Conservation (phyloP, 2,113 vertebrate species). For the Rhombomys opimus region DNA sequence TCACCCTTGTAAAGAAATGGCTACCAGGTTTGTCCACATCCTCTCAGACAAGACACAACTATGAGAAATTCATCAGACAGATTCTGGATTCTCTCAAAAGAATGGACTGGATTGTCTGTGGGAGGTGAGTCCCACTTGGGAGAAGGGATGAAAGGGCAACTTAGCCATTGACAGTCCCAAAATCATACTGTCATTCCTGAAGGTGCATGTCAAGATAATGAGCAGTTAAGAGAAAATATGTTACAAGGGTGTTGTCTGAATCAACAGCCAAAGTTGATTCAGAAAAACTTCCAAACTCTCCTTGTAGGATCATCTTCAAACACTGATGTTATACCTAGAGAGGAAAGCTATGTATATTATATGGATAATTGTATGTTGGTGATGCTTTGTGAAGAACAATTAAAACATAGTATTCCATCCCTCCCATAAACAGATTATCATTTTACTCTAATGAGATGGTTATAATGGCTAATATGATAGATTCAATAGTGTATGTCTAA, state of each 20-base stretch:
- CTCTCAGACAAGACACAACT: neutral
- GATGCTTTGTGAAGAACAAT: neutral
- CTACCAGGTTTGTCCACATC: neutral
- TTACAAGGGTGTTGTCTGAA: neutral
- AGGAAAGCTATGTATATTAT: neutral
- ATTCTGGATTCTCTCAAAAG: constrained; percentile 56
- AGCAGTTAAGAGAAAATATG: neutral
- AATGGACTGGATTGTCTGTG: neutral
- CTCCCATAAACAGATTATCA: neutral
- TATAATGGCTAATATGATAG: neutral
- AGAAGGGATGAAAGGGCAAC: neutral
- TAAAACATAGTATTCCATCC: neutral
- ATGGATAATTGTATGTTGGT: neutral
- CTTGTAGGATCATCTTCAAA: neutral
- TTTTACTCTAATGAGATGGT: neutral
- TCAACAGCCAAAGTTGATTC: neutral
- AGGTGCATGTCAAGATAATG: neutral
- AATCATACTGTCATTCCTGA: neutral
- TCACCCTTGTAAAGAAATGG: neutral
- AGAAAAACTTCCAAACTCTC: neutral
- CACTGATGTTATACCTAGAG: neutral
- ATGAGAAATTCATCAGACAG: constrained; percentile 23
- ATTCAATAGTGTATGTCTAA: neutral
- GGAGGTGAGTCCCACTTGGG: neutral
- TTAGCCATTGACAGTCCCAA: neutral